Conservation (phyloP, 2,113 vertebrate species). For the Martes martes region DNA sequence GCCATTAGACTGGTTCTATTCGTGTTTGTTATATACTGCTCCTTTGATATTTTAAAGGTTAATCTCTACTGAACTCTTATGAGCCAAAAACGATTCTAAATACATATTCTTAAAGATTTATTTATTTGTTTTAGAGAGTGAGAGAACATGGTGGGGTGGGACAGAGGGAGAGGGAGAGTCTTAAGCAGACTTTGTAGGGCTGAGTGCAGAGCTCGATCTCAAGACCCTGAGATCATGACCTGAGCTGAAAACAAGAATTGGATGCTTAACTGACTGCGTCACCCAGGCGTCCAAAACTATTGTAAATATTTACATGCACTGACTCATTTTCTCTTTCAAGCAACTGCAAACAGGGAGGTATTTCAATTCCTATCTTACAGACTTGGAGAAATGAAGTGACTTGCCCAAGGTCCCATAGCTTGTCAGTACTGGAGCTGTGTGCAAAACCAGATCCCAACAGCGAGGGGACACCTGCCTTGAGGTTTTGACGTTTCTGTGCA, state of each 20-base stretch:
- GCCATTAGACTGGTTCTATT: neutral
- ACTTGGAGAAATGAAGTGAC: neutral
- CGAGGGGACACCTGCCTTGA: neutral
- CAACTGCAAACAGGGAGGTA: neutral
- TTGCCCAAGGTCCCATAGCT: neutral
- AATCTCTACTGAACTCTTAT: neutral
- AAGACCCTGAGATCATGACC: neutral
- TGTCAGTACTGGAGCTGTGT: neutral
- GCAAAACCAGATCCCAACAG: neutral
- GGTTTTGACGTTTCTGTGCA: neutral
- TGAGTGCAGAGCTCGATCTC: neutral
- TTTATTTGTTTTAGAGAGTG: neutral
- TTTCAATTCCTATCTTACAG: neutral
- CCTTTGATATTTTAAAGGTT: neutral
- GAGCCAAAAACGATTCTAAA: neutral
- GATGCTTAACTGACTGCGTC: neutral
- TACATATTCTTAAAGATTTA: neutral
- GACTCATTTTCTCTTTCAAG: neutral
- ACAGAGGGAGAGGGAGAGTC: neutral
- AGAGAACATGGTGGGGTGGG: neutral
- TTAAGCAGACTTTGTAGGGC: neutral
- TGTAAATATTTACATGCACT: neutral
- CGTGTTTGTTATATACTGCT: neutral
- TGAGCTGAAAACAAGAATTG: neutral
- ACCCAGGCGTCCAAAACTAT: neutral